Percentiles rank a stretch among this genome's conserved stretches.
These are phyloP conservation scores for Xestia ashworthii DNA, from an alignment of 2,888 invertebrate genomes.

Conservation along the genomic window DNA sequence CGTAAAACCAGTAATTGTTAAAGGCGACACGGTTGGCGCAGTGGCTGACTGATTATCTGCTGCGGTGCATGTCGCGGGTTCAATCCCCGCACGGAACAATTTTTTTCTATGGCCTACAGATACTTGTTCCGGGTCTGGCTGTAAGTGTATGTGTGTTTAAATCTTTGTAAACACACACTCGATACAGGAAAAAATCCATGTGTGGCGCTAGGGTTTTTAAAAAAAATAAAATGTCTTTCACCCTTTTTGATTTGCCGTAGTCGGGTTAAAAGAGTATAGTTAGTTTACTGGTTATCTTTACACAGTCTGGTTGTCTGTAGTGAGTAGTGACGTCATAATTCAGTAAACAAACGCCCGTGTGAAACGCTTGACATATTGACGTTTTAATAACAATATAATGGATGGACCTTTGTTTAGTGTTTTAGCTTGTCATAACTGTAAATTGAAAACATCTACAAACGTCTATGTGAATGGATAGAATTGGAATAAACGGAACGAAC, in stretches of 20 bases:
- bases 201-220: background rate
- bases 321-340: conserved; percentile 30
- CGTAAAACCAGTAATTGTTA: too few species aligned
- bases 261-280: background rate
- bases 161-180: background rate
- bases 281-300: background rate
- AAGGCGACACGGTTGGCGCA: too few species aligned
- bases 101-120: background rate
- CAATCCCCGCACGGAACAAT: background rate
- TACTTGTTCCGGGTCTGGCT: background rate
- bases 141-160: background rate
- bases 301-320: background rate
- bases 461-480: background rate
- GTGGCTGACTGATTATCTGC: background rate
- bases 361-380: conserved; percentile 48
- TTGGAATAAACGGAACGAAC: background rate
- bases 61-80: background rate
- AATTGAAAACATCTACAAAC: background rate
- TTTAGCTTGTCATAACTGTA: conserved; percentile 8
- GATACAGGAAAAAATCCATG: background rate
- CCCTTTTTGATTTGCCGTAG: background rate
- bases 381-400: conserved; percentile 31
- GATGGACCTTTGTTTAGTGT: conserved; percentile 14
- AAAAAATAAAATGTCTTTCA: background rate
- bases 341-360: conserved; percentile 19